Conservation (phyloP, 2,888 invertebrate genomes). For the Raillietiella orientalis region DNA sequence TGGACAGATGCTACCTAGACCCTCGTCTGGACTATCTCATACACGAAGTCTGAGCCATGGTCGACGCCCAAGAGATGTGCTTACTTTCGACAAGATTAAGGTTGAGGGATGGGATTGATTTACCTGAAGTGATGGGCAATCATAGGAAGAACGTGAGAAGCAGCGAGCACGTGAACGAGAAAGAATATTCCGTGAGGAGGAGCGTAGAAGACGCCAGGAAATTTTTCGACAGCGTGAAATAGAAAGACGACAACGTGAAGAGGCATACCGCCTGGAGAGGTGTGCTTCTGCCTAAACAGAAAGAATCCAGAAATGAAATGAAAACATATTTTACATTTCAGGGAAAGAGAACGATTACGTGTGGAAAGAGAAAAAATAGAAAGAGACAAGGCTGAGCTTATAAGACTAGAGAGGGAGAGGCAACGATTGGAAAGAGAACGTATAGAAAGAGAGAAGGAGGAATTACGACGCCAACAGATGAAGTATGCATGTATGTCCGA, state of each 20-base stretch:
- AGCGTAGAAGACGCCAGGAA: constrained; percentile 42
- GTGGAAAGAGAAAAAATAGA: constrained; percentile 60
- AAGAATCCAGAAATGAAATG: constrained; percentile 9
- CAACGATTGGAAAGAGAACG: constrained; percentile 31
- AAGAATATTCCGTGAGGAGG: constrained; percentile 30
- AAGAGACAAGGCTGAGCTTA: constrained; percentile 48
- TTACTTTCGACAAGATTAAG: constrained; percentile 12
- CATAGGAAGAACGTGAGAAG: constrained; percentile 5
- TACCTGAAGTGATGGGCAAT: not conserved
- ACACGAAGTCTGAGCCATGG: no score
- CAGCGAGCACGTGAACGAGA: constrained; percentile 41
- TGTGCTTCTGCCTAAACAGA: constrained; percentile 9
- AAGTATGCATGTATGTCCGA: constrained; percentile 16
- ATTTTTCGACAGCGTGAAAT: constrained; percentile 40
- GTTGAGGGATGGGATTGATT: constrained; percentile 7
- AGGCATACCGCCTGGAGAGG: constrained; percentile 39
- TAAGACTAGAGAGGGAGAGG: constrained; percentile 49
- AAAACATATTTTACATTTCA: constrained; percentile 8
- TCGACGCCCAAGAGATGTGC: constrained; percentile 8
- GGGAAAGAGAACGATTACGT: constrained; percentile 44
- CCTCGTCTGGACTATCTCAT: no score
- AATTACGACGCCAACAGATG: constrained; percentile 44
- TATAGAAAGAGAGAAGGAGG: constrained; percentile 32
- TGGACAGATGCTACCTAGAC: no score
- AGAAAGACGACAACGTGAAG: constrained; percentile 48